A percentile compares a stretch with the other conserved stretches of the same genome.
Conservation (phyloP, 2,888 invertebrate species). For the Chrysopilus asiliformis region DNA sequence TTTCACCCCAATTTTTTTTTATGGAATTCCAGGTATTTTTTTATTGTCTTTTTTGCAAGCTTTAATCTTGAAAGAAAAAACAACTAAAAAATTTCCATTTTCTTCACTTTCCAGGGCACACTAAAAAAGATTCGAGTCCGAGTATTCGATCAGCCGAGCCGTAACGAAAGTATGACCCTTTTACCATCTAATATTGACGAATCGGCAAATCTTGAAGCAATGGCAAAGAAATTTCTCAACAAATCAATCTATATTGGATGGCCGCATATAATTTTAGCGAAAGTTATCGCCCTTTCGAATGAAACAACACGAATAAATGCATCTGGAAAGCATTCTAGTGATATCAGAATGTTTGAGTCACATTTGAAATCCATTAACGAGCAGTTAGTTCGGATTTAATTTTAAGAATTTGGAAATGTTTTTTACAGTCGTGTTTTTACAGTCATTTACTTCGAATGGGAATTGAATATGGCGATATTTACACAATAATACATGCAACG, state of each 20-base stretch:
- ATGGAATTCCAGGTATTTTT: too few relatives aligned
- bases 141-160: constrained; percentile 77
- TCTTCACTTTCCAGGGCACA: constrained; percentile 45
- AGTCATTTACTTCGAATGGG: constrained; percentile 62
- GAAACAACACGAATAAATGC: constrained; percentile 30
- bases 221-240: constrained; percentile 54
- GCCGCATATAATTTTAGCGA: constrained; percentile 85
- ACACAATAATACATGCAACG: constrained; percentile 54
- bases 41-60: too few relatives aligned
- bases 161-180: constrained; percentile 72
- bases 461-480: constrained; percentile 56
- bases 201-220: constrained; percentile 32
- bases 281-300: constrained; percentile 38
- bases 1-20: too few relatives aligned
- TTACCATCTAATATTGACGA: constrained; percentile 38
- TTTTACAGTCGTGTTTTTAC: constrained; percentile 24
- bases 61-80: too few relatives aligned
- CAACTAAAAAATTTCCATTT: too few relatives aligned
- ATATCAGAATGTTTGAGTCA: constrained; percentile 40
- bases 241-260: constrained; percentile 70
- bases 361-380: constrained; percentile 38
- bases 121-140: constrained; percentile 58
- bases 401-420: constrained; percentile 1
- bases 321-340: constrained; percentile 21
- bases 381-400: constrained; percentile 34